Conservation (phyloP, 37 sponge, comb jelly and placozoan species). For the Axinella damicornis region DNA sequence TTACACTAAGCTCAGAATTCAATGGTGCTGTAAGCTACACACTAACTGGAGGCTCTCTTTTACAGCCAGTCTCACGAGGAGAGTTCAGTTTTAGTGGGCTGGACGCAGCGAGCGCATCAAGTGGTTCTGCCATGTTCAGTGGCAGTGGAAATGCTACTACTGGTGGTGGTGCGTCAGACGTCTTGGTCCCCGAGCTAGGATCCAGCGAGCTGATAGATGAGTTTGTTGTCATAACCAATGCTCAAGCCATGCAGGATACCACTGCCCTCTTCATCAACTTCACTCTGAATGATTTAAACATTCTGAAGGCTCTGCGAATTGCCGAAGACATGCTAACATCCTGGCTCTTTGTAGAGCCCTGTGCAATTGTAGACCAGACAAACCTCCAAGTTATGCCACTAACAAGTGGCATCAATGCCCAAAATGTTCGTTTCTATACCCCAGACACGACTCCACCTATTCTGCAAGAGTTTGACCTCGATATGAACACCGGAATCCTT, state of each 20-base stretch:
- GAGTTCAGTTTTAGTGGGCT: slow-evolving; percentile 12
- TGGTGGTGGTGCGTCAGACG: slow-evolving; percentile 7
- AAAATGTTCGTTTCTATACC: slow-evolving; percentile 54
- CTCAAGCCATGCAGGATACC: slow-evolving; percentile 49
- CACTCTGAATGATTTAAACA: slow-evolving; percentile 76
- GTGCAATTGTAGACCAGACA: slow-evolving; percentile 71
- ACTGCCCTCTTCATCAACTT: slow-evolving; percentile 76
- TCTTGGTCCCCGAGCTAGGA: slow-evolving; percentile 18
- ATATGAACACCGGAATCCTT: slow-evolving; percentile 70
- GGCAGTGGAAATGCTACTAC: slow-evolving; percentile 23
- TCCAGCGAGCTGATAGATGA: slow-evolving; percentile 32
- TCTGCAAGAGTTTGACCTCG: slow-evolving; percentile 76
- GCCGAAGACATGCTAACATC: slow-evolving; percentile 40
- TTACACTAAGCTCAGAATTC: slow-evolving; percentile 61
- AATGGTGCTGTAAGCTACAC: slow-evolving; percentile 20
- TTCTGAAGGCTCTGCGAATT: slow-evolving; percentile 64
- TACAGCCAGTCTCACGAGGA: slow-evolving; percentile 36
- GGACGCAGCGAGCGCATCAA: background rate
- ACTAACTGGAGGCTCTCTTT: slow-evolving; percentile 76
- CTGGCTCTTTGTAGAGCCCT: slow-evolving; percentile 68
- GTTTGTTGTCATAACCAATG: slow-evolving; percentile 46
- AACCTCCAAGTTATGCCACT: slow-evolving; percentile 53
- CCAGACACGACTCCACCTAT: slow-evolving; percentile 66
- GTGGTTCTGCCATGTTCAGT: slow-evolving; percentile 21
- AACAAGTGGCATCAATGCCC: slow-evolving; percentile 54